A percentile compares a stretch with the other conserved stretches of the same genome.
Evolutionary conservation across 2,888 invertebrate species (phyloP).

Genomic region (Camponotus fellah): DNA sequence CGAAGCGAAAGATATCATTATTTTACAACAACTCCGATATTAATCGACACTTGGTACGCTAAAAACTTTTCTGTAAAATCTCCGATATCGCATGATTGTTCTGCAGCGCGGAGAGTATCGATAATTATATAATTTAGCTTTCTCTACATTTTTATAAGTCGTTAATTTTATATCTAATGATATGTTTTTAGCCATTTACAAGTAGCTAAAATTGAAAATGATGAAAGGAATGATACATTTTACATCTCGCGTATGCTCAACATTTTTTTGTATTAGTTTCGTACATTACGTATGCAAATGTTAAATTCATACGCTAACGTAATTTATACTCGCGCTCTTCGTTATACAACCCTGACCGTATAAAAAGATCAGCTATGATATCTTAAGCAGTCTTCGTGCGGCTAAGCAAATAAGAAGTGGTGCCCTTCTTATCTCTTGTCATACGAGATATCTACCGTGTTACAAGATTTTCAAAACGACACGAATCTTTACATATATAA

Average conservation of each 20-base stretch:
- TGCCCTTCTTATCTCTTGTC: slow-evolving; percentile 69
- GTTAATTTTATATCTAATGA: background rate
- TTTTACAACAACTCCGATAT: background rate
- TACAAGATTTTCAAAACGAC: slow-evolving; percentile 41
- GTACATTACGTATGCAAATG: slow-evolving; percentile 34
- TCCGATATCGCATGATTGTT: background rate
- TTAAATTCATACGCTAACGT: slow-evolving; percentile 27
- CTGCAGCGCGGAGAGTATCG: background rate
- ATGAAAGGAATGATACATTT: slow-evolving; percentile 1
- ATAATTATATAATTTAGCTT: background rate
- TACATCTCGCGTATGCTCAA: background rate
- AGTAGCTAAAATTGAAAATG: background rate
- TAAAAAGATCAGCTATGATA: slow-evolving; percentile 59
- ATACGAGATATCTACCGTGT: slow-evolving; percentile 47
- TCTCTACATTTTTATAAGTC: slow-evolving; percentile 2
- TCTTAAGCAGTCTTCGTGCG: slow-evolving; percentile 63
- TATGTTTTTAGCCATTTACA: background rate
- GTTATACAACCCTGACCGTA: slow-evolving; percentile 45
- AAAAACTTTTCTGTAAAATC: background rate
- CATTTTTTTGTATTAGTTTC: background rate
- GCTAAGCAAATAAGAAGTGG: slow-evolving; percentile 74
- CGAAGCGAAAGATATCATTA: background rate
- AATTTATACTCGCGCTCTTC: slow-evolving; percentile 23
- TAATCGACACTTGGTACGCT: background rate
- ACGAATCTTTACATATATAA: background rate